Conservation (phyloP, 2,113 vertebrate genomes). For the Anoplopoma fimbria region DNA sequence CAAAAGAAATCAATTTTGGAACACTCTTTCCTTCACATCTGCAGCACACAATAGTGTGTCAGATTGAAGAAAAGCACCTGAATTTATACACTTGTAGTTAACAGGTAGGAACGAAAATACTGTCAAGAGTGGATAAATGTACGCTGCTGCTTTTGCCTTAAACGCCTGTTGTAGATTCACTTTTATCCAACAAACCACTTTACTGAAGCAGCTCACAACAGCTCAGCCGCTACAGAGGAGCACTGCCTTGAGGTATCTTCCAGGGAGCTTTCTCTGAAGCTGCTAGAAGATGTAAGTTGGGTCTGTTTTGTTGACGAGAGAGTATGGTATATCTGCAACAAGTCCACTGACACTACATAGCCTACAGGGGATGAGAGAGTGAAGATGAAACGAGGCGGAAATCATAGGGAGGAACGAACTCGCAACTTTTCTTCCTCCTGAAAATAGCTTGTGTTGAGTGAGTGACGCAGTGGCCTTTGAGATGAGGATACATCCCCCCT, state of each 20-base stretch:
- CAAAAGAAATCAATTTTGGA: constrained; percentile 10
- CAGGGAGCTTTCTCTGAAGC: constrained; percentile 62
- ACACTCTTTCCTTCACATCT: not conserved
- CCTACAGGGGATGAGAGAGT: constrained; percentile 57
- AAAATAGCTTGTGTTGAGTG: constrained; percentile 70
- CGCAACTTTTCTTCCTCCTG: constrained; percentile 59
- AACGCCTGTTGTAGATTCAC: constrained; percentile 29
- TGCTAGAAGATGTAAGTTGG: constrained; percentile 61
- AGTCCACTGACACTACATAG: constrained; percentile 58
- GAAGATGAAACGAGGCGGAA: constrained; percentile 70
- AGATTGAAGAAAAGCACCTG: not conserved
- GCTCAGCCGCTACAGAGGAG: constrained; percentile 41
- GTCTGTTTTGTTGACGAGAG: constrained; percentile 65
- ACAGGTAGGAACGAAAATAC: not conserved
- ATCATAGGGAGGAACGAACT: constrained; percentile 68
- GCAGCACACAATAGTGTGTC: not conserved
- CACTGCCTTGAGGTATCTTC: constrained; percentile 60
- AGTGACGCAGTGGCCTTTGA: constrained; percentile 70
- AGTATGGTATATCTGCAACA: constrained; percentile 66
- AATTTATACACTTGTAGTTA: not conserved
- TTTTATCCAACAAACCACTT: constrained; percentile 63
- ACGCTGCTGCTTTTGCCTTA: constrained; percentile 24
- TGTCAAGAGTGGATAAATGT: constrained; percentile 24
- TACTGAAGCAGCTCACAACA: constrained; percentile 49
- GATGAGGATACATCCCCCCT: constrained; percentile 52